phyloP scores from a whole-genome alignment of 2,888 invertebrate genomes.

The Crossocerus cetratus region DNA sequence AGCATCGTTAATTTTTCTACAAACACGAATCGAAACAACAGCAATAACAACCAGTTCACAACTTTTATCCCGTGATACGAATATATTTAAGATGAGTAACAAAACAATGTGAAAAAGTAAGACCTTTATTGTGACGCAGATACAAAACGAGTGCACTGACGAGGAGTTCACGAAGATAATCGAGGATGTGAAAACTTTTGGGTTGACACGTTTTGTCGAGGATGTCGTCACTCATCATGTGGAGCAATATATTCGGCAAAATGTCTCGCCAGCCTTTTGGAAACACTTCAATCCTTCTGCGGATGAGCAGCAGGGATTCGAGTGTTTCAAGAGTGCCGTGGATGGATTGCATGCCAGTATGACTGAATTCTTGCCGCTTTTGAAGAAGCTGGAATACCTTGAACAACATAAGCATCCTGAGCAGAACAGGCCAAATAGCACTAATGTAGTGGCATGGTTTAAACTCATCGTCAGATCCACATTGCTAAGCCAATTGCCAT shows the following conservation, averaged over 20 bases:
- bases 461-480: constrained; percentile 83
- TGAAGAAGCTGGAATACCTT: constrained; percentile 80
- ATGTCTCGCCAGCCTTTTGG: constrained; percentile 84
- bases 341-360: constrained; percentile 81
- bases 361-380: constrained; percentile 79
- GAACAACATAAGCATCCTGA: constrained; percentile 42
- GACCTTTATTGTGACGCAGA: constrained; percentile 42
- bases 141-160: constrained; percentile 66
- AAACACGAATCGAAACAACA: not conserved
- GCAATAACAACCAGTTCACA: not conserved
- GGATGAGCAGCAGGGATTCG: constrained; percentile 81
- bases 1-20: not conserved
- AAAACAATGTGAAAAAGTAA: constrained; percentile 33
- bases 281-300: constrained; percentile 79
- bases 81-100: constrained; percentile 17
- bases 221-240: constrained; percentile 77
- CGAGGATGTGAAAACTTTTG: constrained; percentile 68
- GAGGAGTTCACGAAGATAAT: constrained; percentile 72
- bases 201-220: constrained; percentile 72
- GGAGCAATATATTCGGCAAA: constrained; percentile 81
- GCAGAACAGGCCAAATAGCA: constrained; percentile 79
- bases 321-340: constrained; percentile 83
- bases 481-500: constrained; percentile 84
- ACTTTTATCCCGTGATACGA: not conserved
- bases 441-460: constrained; percentile 80